Evolutionary conservation across 2,113 vertebrate genomes (phyloP).

Genomic region (Cyanoderma ruficeps): DNA sequence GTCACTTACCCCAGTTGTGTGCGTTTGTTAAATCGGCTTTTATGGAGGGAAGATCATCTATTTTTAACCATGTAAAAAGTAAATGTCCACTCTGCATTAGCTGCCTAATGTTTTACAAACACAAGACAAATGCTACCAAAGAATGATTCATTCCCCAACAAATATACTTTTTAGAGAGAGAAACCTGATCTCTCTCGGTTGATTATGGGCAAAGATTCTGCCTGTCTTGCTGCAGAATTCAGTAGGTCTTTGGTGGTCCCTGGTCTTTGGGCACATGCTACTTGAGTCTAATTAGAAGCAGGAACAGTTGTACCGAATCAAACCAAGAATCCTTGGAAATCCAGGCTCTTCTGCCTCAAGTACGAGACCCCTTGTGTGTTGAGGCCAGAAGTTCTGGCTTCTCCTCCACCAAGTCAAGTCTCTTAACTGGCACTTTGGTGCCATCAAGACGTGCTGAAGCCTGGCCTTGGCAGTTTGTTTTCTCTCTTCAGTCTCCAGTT

Average conservation of each 20-base stretch:
- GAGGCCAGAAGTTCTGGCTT: background rate
- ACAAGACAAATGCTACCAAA: background rate
- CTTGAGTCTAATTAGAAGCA: background rate
- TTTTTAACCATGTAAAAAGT: background rate
- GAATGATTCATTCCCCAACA: background rate
- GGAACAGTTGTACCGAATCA: background rate
- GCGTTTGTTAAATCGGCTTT: background rate
- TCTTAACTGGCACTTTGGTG: background rate
- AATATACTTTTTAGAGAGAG: background rate
- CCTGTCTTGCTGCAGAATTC: background rate
- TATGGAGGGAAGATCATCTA: background rate
- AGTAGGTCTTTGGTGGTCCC: background rate
- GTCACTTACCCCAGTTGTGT: rapidly evolving
- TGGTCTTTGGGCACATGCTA: background rate
- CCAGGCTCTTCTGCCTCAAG: background rate
- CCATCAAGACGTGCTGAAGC: background rate
- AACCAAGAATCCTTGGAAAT: background rate
- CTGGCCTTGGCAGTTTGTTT: background rate
- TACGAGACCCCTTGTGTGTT: rapidly evolving
- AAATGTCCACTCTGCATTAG: background rate
- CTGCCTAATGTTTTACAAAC: conserved; percentile 14
- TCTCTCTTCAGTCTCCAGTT: background rate
- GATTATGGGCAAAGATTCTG: background rate
- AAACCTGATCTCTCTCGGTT: background rate
- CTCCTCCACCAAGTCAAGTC: background rate